Base-by-base conservation (phyloP, 2,797 vertebrate species). In the Peromyscus melanophrys region DNA sequence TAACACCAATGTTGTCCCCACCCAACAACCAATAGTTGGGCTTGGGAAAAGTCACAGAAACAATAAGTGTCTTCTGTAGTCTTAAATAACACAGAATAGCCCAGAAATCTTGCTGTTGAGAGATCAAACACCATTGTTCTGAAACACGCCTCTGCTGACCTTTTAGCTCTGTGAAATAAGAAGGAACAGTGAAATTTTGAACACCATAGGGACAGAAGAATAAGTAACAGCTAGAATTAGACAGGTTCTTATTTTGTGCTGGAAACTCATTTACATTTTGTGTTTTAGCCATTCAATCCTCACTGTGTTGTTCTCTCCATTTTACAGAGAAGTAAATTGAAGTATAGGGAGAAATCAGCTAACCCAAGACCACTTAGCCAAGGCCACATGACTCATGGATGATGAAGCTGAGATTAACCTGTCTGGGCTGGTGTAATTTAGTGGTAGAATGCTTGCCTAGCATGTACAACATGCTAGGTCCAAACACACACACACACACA, bases 261-360 rank as follows among this genome's bases (percentile, higher is more conserved):
- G 69, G 75, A n/a, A 92, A 67, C 19, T 1, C 1, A 0, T 43
- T 77, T 9, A 46, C 21, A 12, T 59, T 55, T 63, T 25, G 16
- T 31, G 27, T 17, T 1, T 52, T 6, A 43, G 55, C 6, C 61
- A 80, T 27, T 67, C 17, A 55, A 46, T 40, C 16, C 46, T 73
- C 67, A 73, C 2, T 25, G 31, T 52, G 19, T 6, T 75, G 11
- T 46, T 78, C 34, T 40, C 25, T 81, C 55, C 19, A 7, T 75
- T 61, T 67, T 52, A 55, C 5, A 81, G 67, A 77, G 55, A 67
- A 92, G 73, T 55, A 94, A 90, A 89, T 6, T 65, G 69, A 94
- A 82, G 31, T n/a, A 55, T 43, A 43, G 4, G 23, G 29, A 75
- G 11, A 86, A 52, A 12, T 59, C 59, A 69, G 17, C 34, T 57